Conservation (phyloP, 2,113 vertebrate genomes). For the Macrotus californicus region DNA sequence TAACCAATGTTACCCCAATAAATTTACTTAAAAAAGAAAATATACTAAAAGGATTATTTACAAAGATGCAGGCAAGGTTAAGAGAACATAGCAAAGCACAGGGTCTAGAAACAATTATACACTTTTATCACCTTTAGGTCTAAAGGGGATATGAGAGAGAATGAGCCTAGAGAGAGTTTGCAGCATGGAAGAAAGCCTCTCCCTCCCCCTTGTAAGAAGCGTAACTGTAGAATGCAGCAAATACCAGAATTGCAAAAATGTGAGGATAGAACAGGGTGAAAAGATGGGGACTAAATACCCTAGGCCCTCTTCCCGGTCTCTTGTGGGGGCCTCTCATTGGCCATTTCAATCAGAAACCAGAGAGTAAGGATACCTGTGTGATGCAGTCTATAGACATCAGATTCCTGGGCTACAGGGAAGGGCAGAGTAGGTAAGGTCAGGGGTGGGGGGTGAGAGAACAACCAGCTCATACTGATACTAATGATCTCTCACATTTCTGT, state of each 20-base stretch:
- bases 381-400: neutral
- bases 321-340: neutral
- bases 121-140: neutral
- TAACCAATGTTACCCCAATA: neutral
- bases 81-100: neutral
- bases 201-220: neutral
- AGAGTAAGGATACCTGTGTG: neutral
- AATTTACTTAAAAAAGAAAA: neutral
- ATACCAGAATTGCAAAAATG: neutral
- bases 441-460: neutral
- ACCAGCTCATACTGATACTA: neutral
- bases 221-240: neutral
- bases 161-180: neutral
- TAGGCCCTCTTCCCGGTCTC: neutral
- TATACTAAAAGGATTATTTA: neutral
- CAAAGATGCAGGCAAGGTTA: neutral
- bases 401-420: neutral
- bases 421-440: neutral
- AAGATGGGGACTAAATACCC: neutral
- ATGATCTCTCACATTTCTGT: neutral
- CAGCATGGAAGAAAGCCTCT: neutral
- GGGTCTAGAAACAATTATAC: neutral
- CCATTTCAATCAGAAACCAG: neutral
- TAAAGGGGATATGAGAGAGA: neutral
- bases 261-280: neutral